phyloP scores from a whole-genome alignment of 2,797 vertebrate species.

The Euphonia xanthogaster region DNA sequence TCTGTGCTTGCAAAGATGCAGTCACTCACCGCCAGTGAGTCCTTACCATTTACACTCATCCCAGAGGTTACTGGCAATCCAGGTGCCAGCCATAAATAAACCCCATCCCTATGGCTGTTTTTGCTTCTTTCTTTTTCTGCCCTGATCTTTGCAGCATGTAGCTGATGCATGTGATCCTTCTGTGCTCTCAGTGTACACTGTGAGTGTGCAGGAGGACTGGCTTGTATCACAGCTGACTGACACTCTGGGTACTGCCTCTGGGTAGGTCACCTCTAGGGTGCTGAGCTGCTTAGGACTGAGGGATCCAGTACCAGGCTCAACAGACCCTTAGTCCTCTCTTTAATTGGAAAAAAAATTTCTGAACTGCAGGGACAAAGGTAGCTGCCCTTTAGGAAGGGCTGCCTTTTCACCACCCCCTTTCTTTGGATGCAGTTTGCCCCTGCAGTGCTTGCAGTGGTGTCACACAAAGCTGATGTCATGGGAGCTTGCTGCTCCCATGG shows the following conservation, averaged over 20 bases:
- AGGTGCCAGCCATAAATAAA: neutral
- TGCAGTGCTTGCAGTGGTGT: accelerated
- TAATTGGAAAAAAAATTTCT: neutral
- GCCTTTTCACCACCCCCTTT: neutral
- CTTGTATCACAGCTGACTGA: neutral
- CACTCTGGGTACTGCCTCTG: neutral
- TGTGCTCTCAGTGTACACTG: neutral
- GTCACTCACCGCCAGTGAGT: neutral
- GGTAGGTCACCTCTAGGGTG: neutral
- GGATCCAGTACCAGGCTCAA: neutral
- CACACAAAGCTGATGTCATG: neutral
- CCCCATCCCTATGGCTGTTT: neutral
- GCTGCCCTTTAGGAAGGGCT: neutral
- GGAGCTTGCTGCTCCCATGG: neutral
- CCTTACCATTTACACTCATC: neutral
- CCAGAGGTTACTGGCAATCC: neutral
- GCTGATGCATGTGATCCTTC: neutral
- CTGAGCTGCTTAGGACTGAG: neutral
- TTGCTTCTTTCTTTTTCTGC: neutral
- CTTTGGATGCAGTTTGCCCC: neutral
- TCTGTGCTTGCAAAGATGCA: neutral
- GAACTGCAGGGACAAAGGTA: neutral
- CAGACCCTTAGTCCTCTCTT: neutral
- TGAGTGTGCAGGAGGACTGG: accelerated
- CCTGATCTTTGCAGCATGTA: neutral